These are phyloP conservation scores for Lethrus apterus DNA, from an alignment of 1,140 invertebrate genomes.

Conservation along the genomic window DNA sequence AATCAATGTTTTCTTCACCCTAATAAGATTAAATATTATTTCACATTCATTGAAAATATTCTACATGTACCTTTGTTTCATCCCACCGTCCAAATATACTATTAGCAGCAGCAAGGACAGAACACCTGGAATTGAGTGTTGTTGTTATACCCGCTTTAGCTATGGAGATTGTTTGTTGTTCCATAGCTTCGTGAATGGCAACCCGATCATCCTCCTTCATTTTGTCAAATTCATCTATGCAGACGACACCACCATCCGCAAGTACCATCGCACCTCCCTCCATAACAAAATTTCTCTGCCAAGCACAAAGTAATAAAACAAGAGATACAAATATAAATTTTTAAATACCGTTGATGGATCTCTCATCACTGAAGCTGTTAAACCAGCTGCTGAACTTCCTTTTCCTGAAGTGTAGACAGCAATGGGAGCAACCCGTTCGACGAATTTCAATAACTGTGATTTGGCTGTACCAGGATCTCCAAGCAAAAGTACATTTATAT, in stretches of 20 bases:
- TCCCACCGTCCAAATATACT: constrained; percentile 98
- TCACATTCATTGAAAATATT: background rate
- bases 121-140: constrained; percentile 95
- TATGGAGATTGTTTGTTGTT: constrained; percentile 99
- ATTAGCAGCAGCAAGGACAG: constrained; percentile 97
- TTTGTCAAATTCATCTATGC: constrained; percentile 99
- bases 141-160: constrained; percentile 99
- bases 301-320: constrained; percentile 14
- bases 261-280: constrained; percentile 99
- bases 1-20: constrained; percentile 98
- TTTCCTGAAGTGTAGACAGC: constrained; percentile 98
- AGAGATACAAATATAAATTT: background rate
- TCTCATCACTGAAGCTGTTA: constrained; percentile 94
- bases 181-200: constrained; percentile 99
- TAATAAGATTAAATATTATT: constrained; percentile 17
- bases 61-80: constrained; percentile 67
- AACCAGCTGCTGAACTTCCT: constrained; percentile 96
- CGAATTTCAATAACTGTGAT: constrained; percentile 96
- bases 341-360: constrained; percentile 80
- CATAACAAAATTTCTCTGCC: constrained; percentile 94
- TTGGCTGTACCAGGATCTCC: constrained; percentile 99
- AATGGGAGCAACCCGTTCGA: constrained; percentile 92
- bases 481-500: constrained; percentile 92
- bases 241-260: constrained; percentile 98
- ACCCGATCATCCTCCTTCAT: constrained; percentile 99